phyloP scores from a whole-genome alignment of 2,888 invertebrate genomes.

The Rhagonycha lutea region DNA sequence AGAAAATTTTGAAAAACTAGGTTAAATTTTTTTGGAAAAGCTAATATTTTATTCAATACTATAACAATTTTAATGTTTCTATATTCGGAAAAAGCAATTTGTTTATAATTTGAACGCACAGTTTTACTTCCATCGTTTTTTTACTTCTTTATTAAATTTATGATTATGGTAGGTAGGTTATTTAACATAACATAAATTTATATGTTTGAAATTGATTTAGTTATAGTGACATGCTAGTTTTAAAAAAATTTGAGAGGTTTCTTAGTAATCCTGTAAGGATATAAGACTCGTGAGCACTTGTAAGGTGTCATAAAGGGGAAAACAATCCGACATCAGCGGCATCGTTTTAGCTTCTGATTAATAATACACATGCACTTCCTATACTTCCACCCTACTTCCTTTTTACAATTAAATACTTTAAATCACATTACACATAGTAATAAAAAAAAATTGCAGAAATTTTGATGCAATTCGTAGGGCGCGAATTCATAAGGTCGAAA shows the following conservation, averaged over 20 bases:
- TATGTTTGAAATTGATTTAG: background rate
- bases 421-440: background rate
- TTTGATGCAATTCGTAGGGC: background rate
- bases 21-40: too few species aligned
- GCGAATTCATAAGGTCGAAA: background rate
- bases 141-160: background rate
- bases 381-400: constrained; percentile 8
- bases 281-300: constrained; percentile 44
- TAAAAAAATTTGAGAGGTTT: constrained; percentile 39
- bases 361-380: constrained; percentile 23
- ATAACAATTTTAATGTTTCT: too few species aligned
- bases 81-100: too few species aligned
- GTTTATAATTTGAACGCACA: too few species aligned
- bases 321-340: constrained; percentile 32
- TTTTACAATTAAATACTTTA: background rate
- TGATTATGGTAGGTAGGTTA: background rate
- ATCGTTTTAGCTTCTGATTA: constrained; percentile 28
- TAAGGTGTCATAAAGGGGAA: constrained; percentile 44
- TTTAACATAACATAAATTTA: background rate
- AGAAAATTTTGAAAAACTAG: too few species aligned
- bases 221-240: constrained; percentile 18
- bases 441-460: background rate
- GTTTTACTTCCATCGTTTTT: background rate
- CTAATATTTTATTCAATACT: too few species aligned
- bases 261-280: constrained; percentile 47